Conservation (phyloP, 2,888 invertebrate species). For the Chymomyza procnemis region DNA sequence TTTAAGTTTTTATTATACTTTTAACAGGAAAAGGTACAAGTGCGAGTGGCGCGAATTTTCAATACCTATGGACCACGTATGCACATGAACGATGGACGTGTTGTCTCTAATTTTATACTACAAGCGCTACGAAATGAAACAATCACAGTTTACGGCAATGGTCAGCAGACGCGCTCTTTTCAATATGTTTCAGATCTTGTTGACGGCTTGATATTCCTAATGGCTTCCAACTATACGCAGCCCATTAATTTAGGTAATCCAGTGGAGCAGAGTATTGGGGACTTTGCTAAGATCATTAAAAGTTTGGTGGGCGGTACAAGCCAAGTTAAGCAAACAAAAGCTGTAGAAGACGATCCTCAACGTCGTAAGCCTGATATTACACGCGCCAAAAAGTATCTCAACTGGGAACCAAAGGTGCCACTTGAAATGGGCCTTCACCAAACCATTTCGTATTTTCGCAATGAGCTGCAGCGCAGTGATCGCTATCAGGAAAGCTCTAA, state of each 20-base stretch:
- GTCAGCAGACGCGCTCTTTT: constrained; percentile 95
- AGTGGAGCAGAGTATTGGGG: constrained; percentile 96
- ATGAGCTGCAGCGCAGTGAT: constrained; percentile 85
- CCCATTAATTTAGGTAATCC: constrained; percentile 99
- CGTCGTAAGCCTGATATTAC: constrained; percentile 95
- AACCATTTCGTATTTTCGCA: constrained; percentile 95
- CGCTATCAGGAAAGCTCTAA: constrained; percentile 75
- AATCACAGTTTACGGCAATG: constrained; percentile 95
- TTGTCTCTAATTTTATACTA: constrained; percentile 98
- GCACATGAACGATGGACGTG: constrained; percentile 98
- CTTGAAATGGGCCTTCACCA: constrained; percentile 91
- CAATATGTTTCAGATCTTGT: constrained; percentile 98
- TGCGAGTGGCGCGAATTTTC: constrained; percentile 98
- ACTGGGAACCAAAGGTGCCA: constrained; percentile 95
- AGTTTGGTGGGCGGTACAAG: constrained; percentile 91
- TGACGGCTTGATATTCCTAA: constrained; percentile 93
- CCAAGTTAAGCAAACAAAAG: constrained; percentile 88
- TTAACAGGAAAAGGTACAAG: constrained; percentile 89
- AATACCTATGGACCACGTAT: constrained; percentile 99
- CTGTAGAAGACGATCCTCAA: constrained; percentile 97
- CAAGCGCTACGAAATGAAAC: constrained; percentile 96
- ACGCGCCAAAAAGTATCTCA: constrained; percentile 88
- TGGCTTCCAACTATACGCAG: constrained; percentile 94
- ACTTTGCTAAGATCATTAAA: constrained; percentile 92
- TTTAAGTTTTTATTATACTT: background rate